Evolutionary conservation across 2,797 vertebrate species (phyloP), one percentile per base, ranked within the genome.

Genomic region (Syngnathus acus): DNA sequence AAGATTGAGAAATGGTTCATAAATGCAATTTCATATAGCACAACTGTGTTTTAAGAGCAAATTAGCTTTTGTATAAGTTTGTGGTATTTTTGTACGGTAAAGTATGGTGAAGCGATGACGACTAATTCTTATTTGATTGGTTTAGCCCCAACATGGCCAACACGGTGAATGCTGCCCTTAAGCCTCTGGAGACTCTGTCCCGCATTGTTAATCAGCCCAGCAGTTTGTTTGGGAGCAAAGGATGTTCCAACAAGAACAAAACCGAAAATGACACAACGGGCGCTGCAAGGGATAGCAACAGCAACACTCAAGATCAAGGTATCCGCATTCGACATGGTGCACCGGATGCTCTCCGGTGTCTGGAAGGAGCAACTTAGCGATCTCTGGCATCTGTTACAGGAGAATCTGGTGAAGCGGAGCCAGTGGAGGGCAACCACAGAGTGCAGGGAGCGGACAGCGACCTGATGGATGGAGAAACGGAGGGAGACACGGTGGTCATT

Each of bases 131-230:
- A 17, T 14, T 60, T 42, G 3, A 8, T 70, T 79, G 39, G 9
- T 71, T 72, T 76, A 97, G 96, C 89, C 95, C 96, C 72, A 98
- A 96, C 87, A 98, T 98, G 96, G 96, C 96, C 40, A 98, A 97
- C 86, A 98, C 95, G 0, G 96, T 98, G 77, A 98, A 98, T 74
- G 96, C 96, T 74, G 96, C 96, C 10, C 86, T 98, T 66, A 98
- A 98, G 82, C 95, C 96, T 32, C 82, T 98, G 80, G 95, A 97
- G 90, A 98, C 96, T 0, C 88, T 97, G 51, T 98, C 96, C 0
- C 93, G 95, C 43, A 98, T 98, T 65, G 96, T 98, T 59, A 98
- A 98, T 86, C 96, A 98, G 78, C 96, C 96, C 55, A 97, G 96
- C 87, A 94, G 94, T 74, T 90, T 97, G 75, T 98, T 97, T 68